Percentiles rank a stretch among this genome's conserved stretches.
Evolutionary conservation across 2,113 vertebrate genomes (phyloP).

Genomic region (Hydrochoerus hydrochaeris): DNA sequence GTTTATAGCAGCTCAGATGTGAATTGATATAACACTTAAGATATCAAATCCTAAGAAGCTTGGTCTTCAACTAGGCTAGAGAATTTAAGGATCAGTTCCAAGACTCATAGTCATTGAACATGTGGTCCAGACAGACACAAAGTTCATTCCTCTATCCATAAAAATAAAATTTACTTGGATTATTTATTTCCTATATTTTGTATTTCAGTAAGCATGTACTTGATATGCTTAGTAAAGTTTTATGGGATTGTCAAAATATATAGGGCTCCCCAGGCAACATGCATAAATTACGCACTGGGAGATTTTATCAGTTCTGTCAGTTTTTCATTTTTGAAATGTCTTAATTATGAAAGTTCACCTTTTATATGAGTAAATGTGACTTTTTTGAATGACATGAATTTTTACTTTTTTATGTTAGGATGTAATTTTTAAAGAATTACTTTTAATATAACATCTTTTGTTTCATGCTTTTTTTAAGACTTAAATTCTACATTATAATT

Average conservation of each 20-base stretch:
- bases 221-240: conserved; percentile 12
- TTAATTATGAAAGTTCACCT: conserved; percentile 31
- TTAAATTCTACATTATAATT: conserved; percentile 45
- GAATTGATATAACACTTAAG: neutral
- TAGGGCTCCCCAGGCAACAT: neutral
- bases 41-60: neutral
- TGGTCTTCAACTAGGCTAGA: neutral
- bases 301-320: neutral
- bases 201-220: neutral
- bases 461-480: conserved; percentile 12
- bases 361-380: conserved; percentile 39
- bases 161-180: conserved; percentile 44
- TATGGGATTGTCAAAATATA: neutral
- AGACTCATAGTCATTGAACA: neutral
- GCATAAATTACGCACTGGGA: neutral
- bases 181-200: conserved; percentile 5
- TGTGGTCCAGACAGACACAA: neutral
- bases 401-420: conserved; percentile 57
- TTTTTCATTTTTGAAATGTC: conserved; percentile 36
- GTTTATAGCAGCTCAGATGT: neutral
- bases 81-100: neutral
- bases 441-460: conserved; percentile 43
- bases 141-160: conserved; percentile 55
- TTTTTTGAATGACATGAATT: conserved; percentile 56
- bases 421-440: conserved; percentile 47